Percentiles rank a stretch among this genome's conserved stretches.
These are phyloP conservation scores for Exephanes ischioxanthus DNA, from an alignment of 2,888 invertebrate species.

Conservation along the genomic window DNA sequence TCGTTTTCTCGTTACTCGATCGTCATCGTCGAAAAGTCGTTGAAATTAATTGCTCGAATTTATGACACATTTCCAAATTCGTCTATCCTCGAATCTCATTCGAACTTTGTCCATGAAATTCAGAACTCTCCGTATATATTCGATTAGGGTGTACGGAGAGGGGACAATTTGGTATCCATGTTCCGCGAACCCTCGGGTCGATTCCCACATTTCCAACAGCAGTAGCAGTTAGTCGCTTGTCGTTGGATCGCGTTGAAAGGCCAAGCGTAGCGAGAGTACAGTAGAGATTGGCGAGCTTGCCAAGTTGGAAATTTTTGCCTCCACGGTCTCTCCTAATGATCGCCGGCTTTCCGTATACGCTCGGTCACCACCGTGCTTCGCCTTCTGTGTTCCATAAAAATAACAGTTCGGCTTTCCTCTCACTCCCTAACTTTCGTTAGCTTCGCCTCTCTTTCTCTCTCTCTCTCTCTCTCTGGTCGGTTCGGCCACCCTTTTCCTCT, in stretches of 20 bases:
- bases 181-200: conserved; percentile 38
- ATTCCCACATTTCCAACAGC: conserved; percentile 17
- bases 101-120: conserved; percentile 47
- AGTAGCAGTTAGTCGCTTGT: conserved; percentile 24
- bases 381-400: conserved; percentile 51
- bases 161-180: conserved; percentile 34
- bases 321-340: conserved; percentile 44
- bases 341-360: conserved; percentile 24
- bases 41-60: conserved; percentile 49
- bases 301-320: conserved; percentile 59
- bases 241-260: conserved; percentile 50
- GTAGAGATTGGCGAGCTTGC: conserved; percentile 62
- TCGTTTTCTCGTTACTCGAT: conserved; percentile 6
- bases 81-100: conserved; percentile 43
- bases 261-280: conserved; percentile 34
- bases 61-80: conserved; percentile 55
- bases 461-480: not conserved
- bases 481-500: conserved; percentile 15
- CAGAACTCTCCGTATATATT: conserved; percentile 23
- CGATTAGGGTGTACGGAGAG: not conserved
- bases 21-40: conserved; percentile 19
- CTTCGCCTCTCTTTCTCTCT: not conserved
- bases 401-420: conserved; percentile 50
- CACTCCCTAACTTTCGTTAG: conserved; percentile 27
- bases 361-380: conserved; percentile 42